Percentiles rank a stretch among this genome's conserved stretches.
Conservation (phyloP, 2,888 invertebrate species). For the Drosophila kokeensis region DNA sequence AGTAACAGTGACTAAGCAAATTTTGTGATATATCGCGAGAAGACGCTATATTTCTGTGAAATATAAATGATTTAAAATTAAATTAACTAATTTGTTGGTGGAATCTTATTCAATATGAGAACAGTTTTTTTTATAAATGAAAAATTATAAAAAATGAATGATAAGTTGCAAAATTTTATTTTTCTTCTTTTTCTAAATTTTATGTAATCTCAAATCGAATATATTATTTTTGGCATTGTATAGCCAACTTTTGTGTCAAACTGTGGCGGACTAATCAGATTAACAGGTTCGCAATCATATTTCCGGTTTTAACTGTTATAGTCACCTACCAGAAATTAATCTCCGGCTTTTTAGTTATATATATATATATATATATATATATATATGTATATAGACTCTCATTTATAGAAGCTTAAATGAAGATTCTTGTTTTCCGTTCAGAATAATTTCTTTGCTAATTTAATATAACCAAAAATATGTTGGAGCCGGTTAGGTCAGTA, state of each 20-base stretch:
- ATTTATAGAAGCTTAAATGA: neutral
- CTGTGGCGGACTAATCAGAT: neutral
- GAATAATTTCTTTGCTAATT: neutral
- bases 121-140: neutral
- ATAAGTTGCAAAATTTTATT: neutral
- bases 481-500: neutral
- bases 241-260: no score
- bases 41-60: neutral
- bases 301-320: neutral
- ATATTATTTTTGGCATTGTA: neutral
- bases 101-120: neutral
- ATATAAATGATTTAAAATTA: neutral
- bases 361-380: no score
- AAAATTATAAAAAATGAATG: neutral
- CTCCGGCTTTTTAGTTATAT: no score
- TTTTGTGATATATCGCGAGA: neutral
- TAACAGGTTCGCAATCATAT: neutral
- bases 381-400: neutral
- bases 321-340: no score
- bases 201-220: neutral
- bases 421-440: neutral
- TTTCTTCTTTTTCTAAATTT: neutral
- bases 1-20: neutral
- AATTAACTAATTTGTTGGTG: neutral
- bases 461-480: neutral